Conservation (phyloP, 1,140 invertebrate species). For the Ooceraea biroi region DNA sequence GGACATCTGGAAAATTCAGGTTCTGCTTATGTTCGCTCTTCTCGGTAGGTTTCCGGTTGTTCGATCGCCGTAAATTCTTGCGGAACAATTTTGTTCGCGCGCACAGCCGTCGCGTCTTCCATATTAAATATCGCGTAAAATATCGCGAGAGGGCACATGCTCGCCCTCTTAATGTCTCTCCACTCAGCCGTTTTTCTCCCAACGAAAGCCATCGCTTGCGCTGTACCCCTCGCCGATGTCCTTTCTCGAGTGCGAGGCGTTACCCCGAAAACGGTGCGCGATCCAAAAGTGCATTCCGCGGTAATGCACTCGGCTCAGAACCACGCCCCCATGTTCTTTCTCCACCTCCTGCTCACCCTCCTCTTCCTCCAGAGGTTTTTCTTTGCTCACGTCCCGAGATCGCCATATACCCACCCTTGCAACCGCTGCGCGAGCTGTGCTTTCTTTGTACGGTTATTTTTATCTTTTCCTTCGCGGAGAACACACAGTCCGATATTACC, state of each 20-base stretch:
- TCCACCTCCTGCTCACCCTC: constrained; percentile 10
- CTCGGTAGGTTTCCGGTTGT: background rate
- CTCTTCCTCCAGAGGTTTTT: constrained; percentile 31
- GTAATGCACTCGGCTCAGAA: constrained; percentile 62
- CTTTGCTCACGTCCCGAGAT: constrained; percentile 61
- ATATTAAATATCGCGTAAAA: background rate
- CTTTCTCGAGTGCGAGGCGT: constrained; percentile 34
- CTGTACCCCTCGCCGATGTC: constrained; percentile 18
- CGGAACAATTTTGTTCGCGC: background rate
- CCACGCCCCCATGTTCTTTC: constrained; percentile 66
- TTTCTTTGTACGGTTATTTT: constrained; percentile 75
- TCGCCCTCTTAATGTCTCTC: background rate
- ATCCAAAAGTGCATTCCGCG: constrained; percentile 61
- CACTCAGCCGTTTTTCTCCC: background rate
- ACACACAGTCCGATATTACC: constrained; percentile 66
- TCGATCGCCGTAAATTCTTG: background rate
- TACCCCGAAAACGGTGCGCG: constrained; percentile 42
- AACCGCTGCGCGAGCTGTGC: constrained; percentile 60
- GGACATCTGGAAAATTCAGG: background rate
- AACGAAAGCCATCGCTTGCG: background rate
- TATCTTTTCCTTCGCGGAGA: constrained; percentile 63
- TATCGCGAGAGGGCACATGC: too few species aligned
- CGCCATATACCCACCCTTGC: constrained; percentile 54
- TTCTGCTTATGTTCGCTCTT: background rate
- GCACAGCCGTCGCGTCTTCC: background rate